phyloP scores from a whole-genome alignment of 2,888 invertebrate genomes.

The Cinara cedri region DNA sequence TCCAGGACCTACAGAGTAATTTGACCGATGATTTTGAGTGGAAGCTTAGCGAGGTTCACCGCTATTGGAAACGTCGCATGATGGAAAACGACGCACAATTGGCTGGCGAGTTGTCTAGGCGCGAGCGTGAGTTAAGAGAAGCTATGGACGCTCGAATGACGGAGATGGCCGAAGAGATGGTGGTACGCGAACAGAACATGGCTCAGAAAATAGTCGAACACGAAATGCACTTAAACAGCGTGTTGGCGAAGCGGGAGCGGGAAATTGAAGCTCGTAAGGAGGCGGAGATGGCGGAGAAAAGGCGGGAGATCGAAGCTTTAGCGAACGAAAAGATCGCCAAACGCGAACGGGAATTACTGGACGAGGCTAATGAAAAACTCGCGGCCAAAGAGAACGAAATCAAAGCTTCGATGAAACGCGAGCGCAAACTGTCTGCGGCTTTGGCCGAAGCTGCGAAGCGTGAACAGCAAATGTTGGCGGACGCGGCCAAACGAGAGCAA shows the following conservation, averaged over 20 bases:
- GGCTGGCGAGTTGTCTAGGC: neutral
- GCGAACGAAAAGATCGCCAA: conserved; percentile 62
- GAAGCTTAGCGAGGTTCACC: conserved; percentile 42
- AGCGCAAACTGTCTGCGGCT: conserved; percentile 27
- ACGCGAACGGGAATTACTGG: neutral
- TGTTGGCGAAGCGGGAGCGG: neutral
- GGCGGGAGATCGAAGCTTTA: conserved; percentile 80
- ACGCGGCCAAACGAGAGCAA: conserved; percentile 7
- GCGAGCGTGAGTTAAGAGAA: neutral
- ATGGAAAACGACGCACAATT: neutral
- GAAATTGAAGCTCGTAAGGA: neutral
- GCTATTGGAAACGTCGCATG: conserved; percentile 26
- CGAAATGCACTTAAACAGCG: conserved; percentile 66
- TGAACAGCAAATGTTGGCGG: conserved; percentile 35
- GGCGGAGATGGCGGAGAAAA: neutral
- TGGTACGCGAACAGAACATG: conserved; percentile 8
- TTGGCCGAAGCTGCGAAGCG: conserved; percentile 19
- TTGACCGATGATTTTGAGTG: conserved; percentile 43
- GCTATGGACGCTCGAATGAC: neutral
- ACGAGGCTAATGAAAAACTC: neutral
- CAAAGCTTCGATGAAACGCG: neutral
- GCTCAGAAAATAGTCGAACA: conserved; percentile 29
- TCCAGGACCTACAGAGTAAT: conserved; percentile 23
- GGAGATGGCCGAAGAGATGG: conserved; percentile 9
- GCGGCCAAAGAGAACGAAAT: conserved; percentile 6